These are phyloP conservation scores for Tenthredo distinguenda DNA, from an alignment of 2,888 invertebrate species.

Conservation along the genomic window DNA sequence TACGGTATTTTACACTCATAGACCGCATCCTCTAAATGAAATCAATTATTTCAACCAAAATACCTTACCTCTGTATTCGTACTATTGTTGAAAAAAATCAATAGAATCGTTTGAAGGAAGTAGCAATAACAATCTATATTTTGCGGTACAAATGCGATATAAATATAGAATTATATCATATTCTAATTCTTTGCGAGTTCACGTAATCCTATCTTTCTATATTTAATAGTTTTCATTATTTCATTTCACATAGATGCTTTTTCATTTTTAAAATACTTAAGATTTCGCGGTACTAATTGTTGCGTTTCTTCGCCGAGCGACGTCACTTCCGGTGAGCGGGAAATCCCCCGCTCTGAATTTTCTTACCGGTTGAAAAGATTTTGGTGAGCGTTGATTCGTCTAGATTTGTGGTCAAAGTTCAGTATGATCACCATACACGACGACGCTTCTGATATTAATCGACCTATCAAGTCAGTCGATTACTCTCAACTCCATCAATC, in stretches of 20 bases:
- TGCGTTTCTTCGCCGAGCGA: neutral
- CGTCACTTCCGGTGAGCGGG: neutral
- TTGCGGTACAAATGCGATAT: neutral
- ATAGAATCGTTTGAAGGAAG: too few relatives aligned
- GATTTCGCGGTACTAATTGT: neutral
- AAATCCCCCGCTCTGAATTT: neutral
- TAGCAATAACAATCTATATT: neutral
- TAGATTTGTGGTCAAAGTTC: neutral
- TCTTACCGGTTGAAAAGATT: neutral
- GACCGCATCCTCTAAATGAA: neutral
- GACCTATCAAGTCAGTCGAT: conserved; percentile 10
- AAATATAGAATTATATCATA: neutral
- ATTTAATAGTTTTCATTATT: neutral
- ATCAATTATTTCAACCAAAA: neutral
- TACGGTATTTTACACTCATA: neutral
- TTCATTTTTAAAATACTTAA: neutral
- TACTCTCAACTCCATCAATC: conserved; percentile 12
- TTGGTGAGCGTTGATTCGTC: neutral
- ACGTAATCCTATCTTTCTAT: neutral
- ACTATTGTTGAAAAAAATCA: neutral
- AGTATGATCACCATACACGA: neutral
- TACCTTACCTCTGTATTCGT: neutral
- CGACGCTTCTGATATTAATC: neutral
- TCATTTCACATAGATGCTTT: neutral
- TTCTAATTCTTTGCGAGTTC: neutral